Base-by-base conservation (phyloP, 2,797 vertebrate species). In the Sebastes minor region DNA sequence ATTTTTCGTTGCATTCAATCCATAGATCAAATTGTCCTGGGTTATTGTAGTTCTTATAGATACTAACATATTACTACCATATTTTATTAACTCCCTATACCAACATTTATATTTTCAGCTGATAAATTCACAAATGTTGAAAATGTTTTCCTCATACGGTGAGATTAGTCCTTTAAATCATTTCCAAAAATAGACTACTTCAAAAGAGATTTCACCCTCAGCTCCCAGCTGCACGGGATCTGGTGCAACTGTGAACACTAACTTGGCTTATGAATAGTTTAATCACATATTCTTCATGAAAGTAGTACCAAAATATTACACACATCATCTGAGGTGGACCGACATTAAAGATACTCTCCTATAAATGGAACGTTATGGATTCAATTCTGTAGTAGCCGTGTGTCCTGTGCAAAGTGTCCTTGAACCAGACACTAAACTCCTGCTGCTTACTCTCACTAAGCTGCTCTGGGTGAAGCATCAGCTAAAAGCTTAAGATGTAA, bases 401-500 rank as follows among this genome's bases (percentile, higher is more conserved):
- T 23, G 68, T 73, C 64, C 78, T 78, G 42, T 73, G 53, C 52
- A 71, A 72, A 16, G 59, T 73, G 78, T 77, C 83, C 89, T 87
- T 88, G 80, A 85, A 69, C 69, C 63, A 66, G 71, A 65, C 6
- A 4, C 38, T 69, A 38, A 68, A 57, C 28, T 56, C 74, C 12
- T 22, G 8, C 74, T 64, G 76, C 53, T 73, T 14, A 1, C 52
- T 70, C 25, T 67, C 59, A 0, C 49, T 49, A 10, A 80, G 61
- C 68, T 56, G 67, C 76, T 71, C 30, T n/a, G 83, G 79, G 18
- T 68, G 81, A 73, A 76, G 84, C 75, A 38, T 72, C 78, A 14
- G 64, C 70, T 61, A 46, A 82, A 83, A 13, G 63, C 75, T 78
- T 33, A 25, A 57, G 79, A 83, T 89, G 86, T 81, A 86, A 89